Evolutionary conservation across 2,797 vertebrate species (phyloP).

Genomic region (Thalassophryne amazonica): DNA sequence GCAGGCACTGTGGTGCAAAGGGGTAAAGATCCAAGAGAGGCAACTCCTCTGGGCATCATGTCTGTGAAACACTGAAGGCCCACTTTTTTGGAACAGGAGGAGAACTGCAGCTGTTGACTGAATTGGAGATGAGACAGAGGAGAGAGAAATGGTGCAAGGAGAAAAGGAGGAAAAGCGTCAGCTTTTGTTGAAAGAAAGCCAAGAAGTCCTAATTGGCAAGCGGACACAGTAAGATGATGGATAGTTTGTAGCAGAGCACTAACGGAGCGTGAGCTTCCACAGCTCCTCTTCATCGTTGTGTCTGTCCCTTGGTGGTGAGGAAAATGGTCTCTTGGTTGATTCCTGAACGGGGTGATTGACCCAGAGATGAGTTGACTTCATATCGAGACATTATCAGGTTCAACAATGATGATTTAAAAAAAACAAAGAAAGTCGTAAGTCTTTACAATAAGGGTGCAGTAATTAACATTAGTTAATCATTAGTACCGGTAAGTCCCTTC

Average conservation of each 20-base stretch:
- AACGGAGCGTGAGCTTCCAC: slow-evolving; percentile 39
- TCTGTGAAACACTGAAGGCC: slow-evolving; percentile 17
- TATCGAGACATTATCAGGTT: no score
- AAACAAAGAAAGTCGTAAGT: no score
- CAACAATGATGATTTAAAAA: no score
- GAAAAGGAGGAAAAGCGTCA: slow-evolving; percentile 25
- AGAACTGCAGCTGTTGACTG: not conserved
- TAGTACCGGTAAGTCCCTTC: no score
- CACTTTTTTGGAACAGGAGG: slow-evolving; percentile 19
- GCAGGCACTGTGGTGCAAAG: slow-evolving; percentile 22
- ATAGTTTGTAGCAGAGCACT: slow-evolving; percentile 45
- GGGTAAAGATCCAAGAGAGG: slow-evolving; percentile 23
- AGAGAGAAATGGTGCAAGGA: slow-evolving; percentile 6
- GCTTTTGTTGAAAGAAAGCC: slow-evolving; percentile 39
- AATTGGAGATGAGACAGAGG: slow-evolving; percentile 25
- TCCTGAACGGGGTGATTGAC: no score
- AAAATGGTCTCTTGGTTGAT: no score
- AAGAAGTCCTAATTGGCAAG: slow-evolving; percentile 55
- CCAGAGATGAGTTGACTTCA: no score
- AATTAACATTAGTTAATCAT: no score
- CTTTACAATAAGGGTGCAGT: no score
- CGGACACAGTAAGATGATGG: slow-evolving; percentile 50
- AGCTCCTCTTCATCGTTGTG: no score
- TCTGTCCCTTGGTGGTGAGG: no score
- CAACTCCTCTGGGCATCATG: slow-evolving; percentile 25